A percentile compares a stretch with the other conserved stretches of the same genome.
These are phyloP conservation scores for Spilogale gracilis DNA, from an alignment of 2,113 vertebrate genomes.

Conservation along the genomic window DNA sequence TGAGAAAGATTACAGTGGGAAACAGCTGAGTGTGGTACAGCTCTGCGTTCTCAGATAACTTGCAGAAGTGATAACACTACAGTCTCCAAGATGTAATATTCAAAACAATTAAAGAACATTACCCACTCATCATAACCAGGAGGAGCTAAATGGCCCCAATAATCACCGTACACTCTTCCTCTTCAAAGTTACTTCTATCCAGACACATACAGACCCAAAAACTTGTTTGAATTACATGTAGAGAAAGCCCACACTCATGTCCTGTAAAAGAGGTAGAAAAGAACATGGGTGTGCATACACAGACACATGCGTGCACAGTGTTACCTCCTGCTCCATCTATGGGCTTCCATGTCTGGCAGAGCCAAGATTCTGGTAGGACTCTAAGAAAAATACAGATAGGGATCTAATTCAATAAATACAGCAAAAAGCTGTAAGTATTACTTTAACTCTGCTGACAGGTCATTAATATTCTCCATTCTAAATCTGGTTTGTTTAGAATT, in stretches of 20 bases:
- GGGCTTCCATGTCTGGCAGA: neutral
- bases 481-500: neutral
- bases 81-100: neutral
- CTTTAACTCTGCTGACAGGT: conserved; percentile 35
- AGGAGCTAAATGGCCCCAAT: neutral
- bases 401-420: neutral
- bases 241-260: neutral
- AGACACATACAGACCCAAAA: neutral
- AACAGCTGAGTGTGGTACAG: neutral
- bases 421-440: conserved; percentile 32
- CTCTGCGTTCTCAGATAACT: neutral
- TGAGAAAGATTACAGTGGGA: neutral
- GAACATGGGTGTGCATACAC: accelerated
- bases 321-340: neutral
- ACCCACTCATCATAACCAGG: neutral
- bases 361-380: neutral
- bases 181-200: neutral
- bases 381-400: conserved; percentile 22
- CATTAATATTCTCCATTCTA: neutral
- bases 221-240: neutral
- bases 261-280: neutral
- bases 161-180: neutral
- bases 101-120: neutral
- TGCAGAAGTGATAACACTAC: neutral
- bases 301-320: neutral